phyloP scores from a whole-genome alignment of 2,113 vertebrate genomes.

The Spheniscus mendiculus region DNA sequence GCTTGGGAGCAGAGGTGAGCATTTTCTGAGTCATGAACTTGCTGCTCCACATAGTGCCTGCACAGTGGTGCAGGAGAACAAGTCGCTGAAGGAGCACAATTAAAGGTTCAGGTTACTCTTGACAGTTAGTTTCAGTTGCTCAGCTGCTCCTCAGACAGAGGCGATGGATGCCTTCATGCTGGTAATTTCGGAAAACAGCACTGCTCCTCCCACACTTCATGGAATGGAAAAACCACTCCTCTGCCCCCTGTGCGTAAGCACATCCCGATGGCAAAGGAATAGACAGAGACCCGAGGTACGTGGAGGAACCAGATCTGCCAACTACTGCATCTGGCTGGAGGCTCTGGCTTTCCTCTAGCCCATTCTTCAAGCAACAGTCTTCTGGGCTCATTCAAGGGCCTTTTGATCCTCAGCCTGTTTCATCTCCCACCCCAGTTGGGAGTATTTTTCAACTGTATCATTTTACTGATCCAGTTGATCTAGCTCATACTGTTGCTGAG shows the following conservation, averaged over 20 bases:
- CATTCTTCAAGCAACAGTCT: background rate
- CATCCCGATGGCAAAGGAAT: background rate
- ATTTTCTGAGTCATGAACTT: slow-evolving; percentile 1
- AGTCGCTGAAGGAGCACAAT: background rate
- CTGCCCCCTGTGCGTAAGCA: background rate
- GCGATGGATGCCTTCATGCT: background rate
- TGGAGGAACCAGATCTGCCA: background rate
- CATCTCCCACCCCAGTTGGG: background rate
- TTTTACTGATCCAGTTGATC: background rate
- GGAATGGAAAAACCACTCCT: background rate
- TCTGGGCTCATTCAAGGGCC: background rate
- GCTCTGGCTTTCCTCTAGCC: background rate
- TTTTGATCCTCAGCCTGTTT: background rate
- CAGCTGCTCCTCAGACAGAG: background rate
- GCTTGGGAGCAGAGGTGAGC: background rate
- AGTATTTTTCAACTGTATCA: background rate
- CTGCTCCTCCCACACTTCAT: background rate
- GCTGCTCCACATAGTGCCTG: background rate
- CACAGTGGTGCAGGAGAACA: background rate
- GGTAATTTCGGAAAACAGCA: background rate
- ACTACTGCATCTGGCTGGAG: background rate
- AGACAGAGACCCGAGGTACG: background rate
- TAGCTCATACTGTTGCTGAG: background rate
- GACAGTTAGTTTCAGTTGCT: background rate
- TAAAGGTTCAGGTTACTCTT: background rate